Conservation (phyloP, 2,888 invertebrate species). For the Norana najaformis region DNA sequence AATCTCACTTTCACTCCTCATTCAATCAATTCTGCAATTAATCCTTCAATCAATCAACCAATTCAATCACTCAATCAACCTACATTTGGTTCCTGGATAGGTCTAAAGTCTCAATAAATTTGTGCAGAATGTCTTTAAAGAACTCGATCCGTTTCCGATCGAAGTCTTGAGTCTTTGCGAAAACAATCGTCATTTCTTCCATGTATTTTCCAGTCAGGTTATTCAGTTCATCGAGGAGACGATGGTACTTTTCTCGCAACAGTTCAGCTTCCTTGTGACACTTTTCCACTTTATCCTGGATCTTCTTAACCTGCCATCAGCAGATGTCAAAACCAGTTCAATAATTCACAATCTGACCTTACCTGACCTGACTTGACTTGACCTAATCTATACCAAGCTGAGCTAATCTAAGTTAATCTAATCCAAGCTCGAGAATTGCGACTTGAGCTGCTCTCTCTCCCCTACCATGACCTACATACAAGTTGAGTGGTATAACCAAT, state of each 20-base stretch:
- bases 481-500: too few species aligned
- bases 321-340: background rate
- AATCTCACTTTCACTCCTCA: too few species aligned
- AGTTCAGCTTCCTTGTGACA: background rate
- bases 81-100: background rate
- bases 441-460: too few species aligned
- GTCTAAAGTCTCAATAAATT: background rate
- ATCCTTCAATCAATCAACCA: too few species aligned
- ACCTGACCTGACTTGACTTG: too few species aligned
- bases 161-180: constrained; percentile 31
- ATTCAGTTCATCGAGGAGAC: background rate
- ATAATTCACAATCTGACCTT: too few species aligned
- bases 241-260: background rate
- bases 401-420: background rate
- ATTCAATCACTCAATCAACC: background rate
- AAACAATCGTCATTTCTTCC: constrained; percentile 33
- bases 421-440: too few species aligned
- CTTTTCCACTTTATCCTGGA: constrained; percentile 18
- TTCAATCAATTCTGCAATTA: too few species aligned
- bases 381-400: too few species aligned
- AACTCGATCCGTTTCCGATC: constrained; percentile 34
- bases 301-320: background rate
- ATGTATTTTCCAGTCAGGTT: constrained; percentile 29
- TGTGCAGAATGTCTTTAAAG: constrained; percentile 32
- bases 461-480: too few species aligned